Conservation (phyloP, 2,888 invertebrate species). For the Eristalis intricaria region DNA sequence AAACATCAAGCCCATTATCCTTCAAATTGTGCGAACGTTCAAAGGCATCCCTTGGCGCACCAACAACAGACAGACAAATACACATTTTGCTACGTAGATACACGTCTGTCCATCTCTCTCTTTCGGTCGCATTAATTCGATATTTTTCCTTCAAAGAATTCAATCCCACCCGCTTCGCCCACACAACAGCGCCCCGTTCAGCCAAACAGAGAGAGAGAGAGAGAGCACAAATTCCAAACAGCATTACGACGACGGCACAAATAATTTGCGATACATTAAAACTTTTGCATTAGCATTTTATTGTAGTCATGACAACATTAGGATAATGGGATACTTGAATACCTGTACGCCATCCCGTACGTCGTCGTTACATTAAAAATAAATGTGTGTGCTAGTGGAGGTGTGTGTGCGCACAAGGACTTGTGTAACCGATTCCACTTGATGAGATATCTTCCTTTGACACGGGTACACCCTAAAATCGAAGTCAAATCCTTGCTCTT, state of each 20-base stretch:
- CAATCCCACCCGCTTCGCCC: not conserved
- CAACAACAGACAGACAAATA: not conserved
- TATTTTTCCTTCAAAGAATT: not conserved
- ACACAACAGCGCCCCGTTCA: not conserved
- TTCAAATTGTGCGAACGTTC: not conserved
- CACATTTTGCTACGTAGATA: not conserved
- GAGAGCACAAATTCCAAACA: slow-evolving; percentile 5
- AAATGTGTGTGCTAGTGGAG: slow-evolving; percentile 31
- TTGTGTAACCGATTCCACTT: slow-evolving; percentile 23
- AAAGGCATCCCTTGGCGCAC: not conserved
- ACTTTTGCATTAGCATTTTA: slow-evolving; percentile 60
- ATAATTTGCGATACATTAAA: slow-evolving; percentile 58
- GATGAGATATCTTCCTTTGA: slow-evolving; percentile 43
- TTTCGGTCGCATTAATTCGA: not conserved
- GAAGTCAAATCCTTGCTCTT: slow-evolving; percentile 36
- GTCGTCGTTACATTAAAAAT: slow-evolving; percentile 36
- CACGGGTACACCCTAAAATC: slow-evolving; percentile 18
- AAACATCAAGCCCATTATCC: not conserved
- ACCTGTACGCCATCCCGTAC: slow-evolving; percentile 10
- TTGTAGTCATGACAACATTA: slow-evolving; percentile 53
- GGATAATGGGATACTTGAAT: slow-evolving; percentile 59
- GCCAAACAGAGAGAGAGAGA: not conserved
- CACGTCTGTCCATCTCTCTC: no score
- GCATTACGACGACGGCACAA: slow-evolving; percentile 11
- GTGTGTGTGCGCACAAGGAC: not conserved